These are phyloP conservation scores for Lynx canadensis DNA, from an alignment of 2,113 vertebrate species.

Conservation along the genomic window DNA sequence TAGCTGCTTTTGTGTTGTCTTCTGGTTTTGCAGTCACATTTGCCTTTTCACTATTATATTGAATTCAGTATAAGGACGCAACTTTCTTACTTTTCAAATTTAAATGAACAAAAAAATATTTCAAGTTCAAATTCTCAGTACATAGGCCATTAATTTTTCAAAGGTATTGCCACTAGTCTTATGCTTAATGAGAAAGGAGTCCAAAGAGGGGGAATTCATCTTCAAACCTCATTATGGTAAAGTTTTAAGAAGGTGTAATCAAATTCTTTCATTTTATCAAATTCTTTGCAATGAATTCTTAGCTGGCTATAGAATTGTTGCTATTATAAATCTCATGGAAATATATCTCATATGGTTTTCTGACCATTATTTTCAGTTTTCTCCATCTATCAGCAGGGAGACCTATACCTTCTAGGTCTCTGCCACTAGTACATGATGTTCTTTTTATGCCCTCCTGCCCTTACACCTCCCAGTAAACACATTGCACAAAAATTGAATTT, in stretches of 20 bases:
- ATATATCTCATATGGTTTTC: not conserved
- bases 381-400: not conserved
- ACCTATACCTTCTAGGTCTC: not conserved
- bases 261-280: slow-evolving; percentile 45
- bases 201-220: not conserved
- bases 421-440: not conserved
- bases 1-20: not conserved
- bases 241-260: not conserved
- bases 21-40: not conserved
- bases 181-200: not conserved
- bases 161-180: not conserved
- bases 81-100: slow-evolving; percentile 35
- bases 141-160: not conserved
- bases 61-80: not conserved
- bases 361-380: not conserved
- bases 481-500: not conserved
- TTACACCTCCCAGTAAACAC: not conserved
- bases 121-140: slow-evolving; percentile 26
- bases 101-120: not conserved
- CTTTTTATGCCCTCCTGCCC: not conserved
- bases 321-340: not conserved
- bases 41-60: not conserved
- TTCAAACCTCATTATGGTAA: slow-evolving; percentile 15
- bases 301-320: not conserved
- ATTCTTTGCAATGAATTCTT: not conserved